Conservation (phyloP, 1,140 invertebrate genomes). For the Leptinotarsa undecemlineata region DNA sequence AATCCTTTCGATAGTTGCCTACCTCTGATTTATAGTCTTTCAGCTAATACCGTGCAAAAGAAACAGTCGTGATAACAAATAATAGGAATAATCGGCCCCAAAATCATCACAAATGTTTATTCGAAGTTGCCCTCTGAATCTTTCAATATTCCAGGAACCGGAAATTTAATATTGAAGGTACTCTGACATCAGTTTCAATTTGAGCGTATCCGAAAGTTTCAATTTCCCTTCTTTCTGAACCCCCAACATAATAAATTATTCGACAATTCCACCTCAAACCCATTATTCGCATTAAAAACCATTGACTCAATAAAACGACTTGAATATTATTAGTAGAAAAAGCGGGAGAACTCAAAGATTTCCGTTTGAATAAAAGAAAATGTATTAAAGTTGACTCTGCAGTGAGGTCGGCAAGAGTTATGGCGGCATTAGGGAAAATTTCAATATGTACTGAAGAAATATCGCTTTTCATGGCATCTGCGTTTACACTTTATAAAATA, state of each 20-base stretch:
- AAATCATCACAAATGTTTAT: no score
- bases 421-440: conserved; percentile 37
- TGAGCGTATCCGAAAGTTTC: no score
- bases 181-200: no score
- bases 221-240: background rate
- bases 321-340: background rate
- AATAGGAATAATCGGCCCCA: no score
- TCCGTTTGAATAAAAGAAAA: conserved; percentile 12
- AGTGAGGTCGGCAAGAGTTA: conserved; percentile 33
- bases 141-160: no score
- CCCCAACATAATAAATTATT: conserved; percentile 9
- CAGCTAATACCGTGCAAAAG: no score
- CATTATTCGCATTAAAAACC: conserved; percentile 1
- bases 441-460: conserved; percentile 39
- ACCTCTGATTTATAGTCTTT: no score
- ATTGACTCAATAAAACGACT: background rate
- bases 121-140: no score
- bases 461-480: conserved; percentile 36
- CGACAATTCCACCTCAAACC: conserved; percentile 7
- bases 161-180: no score
- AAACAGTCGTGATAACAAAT: no score
- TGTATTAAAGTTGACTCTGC: conserved; percentile 1
- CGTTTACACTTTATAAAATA: conserved; percentile 43
- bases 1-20: no score
- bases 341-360: conserved; percentile 5